Percentiles rank a stretch among this genome's conserved stretches.
Conservation (phyloP, 2,113 vertebrate genomes). For the Crotalus helleri region DNA sequence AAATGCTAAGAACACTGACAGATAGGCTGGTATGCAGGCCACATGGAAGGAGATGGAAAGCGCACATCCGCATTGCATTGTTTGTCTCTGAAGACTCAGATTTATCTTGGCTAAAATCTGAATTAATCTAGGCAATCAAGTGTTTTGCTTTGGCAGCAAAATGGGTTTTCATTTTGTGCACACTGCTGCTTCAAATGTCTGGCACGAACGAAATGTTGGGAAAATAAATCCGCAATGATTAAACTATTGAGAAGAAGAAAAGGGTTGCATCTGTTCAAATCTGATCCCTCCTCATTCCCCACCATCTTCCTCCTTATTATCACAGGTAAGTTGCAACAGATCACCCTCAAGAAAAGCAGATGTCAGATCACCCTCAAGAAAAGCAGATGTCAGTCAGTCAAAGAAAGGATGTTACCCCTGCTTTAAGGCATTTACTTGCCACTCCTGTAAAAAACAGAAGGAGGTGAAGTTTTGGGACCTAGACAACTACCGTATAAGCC, state of each 20-base stretch:
- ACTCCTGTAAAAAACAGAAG: not conserved
- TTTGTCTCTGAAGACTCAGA: not conserved
- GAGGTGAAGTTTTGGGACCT: not conserved
- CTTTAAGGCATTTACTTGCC: not conserved
- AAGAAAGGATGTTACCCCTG: not conserved
- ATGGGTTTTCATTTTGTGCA: not conserved
- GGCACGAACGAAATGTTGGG: not conserved
- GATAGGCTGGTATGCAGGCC: not conserved
- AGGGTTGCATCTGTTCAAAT: not conserved
- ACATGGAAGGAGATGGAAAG: not conserved
- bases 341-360: not conserved
- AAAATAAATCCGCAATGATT: not conserved
- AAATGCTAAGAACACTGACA: not conserved
- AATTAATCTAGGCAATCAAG: not conserved
- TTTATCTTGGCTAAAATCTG: not conserved
- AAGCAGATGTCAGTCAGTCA: not conserved
- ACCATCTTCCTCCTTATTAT: not conserved
- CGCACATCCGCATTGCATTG: not conserved
- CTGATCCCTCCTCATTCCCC: not conserved
- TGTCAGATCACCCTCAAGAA: not conserved
- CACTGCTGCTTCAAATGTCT: not conserved
- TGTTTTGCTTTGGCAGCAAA: not conserved
- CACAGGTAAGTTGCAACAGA: not conserved
- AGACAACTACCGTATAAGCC: not conserved
- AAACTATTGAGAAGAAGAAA: not conserved